Conservation (phyloP, 2,113 vertebrate species). For the Lanius ludovicianus region DNA sequence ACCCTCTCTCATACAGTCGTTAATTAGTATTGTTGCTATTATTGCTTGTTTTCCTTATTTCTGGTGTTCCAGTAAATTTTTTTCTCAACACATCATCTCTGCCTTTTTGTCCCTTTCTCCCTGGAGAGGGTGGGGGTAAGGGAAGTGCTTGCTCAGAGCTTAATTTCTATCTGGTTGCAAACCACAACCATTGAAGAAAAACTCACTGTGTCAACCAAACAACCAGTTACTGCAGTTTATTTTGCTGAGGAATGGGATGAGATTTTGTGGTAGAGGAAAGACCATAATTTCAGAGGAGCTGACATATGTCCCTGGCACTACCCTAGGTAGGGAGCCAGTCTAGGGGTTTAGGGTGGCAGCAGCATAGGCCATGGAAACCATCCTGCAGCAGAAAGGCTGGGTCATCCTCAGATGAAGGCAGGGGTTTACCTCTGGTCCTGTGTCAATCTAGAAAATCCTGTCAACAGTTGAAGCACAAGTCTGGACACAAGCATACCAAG, state of each 20-base stretch:
- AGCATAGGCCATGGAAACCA: not conserved
- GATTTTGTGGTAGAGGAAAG: not conserved
- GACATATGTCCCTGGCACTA: not conserved
- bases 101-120: not conserved
- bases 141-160: not conserved
- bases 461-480: not conserved
- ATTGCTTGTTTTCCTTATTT: not conserved
- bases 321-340: not conserved
- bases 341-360: not conserved
- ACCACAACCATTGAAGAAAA: not conserved
- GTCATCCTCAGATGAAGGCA: not conserved
- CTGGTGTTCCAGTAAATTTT: not conserved
- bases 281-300: not conserved
- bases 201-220: not conserved
- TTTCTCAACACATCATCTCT: not conserved
- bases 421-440: not conserved
- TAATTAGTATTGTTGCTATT: not conserved
- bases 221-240: fast-evolving
- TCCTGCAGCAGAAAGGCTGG: not conserved
- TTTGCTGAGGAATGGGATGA: not conserved
- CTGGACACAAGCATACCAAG: not conserved
- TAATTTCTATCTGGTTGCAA: not conserved
- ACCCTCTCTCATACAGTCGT: not conserved
- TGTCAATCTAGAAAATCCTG: not conserved
- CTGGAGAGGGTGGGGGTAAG: not conserved